phyloP scores from a whole-genome alignment of 2,113 vertebrate genomes.

The Geococcyx californianus region DNA sequence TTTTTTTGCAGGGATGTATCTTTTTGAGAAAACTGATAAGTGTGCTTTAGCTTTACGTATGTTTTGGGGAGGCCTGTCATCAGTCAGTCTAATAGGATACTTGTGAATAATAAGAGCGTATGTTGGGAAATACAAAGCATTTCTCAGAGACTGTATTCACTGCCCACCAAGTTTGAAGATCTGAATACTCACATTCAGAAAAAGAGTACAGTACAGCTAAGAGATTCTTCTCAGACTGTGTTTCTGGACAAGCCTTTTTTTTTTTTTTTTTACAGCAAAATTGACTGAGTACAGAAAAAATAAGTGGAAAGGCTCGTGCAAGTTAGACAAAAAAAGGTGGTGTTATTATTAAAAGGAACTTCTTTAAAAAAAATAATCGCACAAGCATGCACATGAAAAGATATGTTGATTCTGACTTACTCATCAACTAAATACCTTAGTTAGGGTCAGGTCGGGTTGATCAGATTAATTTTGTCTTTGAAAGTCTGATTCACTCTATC shows the following conservation, averaged over 20 bases:
- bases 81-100: neutral
- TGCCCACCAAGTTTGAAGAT: neutral
- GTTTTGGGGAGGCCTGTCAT: neutral
- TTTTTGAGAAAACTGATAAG: neutral
- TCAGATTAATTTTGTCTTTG: constrained; percentile 10
- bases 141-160: neutral
- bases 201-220: neutral
- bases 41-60: neutral
- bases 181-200: neutral
- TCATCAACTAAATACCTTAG: constrained; percentile 27
- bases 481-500: constrained; percentile 49
- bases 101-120: neutral
- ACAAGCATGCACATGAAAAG: constrained; percentile 63
- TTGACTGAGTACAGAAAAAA: neutral
- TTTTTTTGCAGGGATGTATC: rapidly evolving
- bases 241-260: neutral
- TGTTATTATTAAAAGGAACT: constrained; percentile 17
- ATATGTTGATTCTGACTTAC: constrained; percentile 31
- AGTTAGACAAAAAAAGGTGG: neutral
- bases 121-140: neutral
- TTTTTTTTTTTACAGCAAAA: neutral
- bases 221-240: neutral
- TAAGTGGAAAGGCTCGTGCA: neutral
- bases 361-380: neutral
- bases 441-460: constrained; percentile 43